phyloP scores from a whole-genome alignment of 2,113 vertebrate genomes.

The Delphinus delphis region DNA sequence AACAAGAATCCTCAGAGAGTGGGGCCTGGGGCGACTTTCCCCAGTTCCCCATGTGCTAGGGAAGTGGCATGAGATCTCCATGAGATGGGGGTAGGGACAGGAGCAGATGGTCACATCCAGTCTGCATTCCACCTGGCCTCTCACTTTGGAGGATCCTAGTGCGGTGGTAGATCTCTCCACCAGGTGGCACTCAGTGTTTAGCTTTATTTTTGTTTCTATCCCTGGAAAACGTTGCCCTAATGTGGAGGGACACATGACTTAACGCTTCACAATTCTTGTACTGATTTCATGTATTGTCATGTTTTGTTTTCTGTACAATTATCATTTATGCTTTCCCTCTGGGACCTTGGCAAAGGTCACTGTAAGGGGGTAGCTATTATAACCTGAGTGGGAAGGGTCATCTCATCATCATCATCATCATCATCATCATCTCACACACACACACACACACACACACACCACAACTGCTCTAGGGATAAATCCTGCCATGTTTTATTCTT shows the following conservation, averaged over 20 bases:
- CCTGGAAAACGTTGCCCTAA: not conserved
- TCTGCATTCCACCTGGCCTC: not conserved
- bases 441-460: rapidly evolving
- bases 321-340: not conserved
- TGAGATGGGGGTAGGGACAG: not conserved
- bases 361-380: not conserved
- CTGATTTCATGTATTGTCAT: not conserved
- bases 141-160: rapidly evolving
- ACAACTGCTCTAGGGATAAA: not conserved
- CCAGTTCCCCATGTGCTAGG: not conserved
- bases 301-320: not conserved
- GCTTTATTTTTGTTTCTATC: conserved; percentile 35
- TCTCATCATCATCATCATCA: not conserved
- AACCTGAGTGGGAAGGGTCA: not conserved
- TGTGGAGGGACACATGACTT: not conserved
- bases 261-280: not conserved
- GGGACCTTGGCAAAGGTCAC: not conserved
- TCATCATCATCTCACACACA: not conserved
- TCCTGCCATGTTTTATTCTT: not conserved
- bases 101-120: not conserved
- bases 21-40: not conserved
- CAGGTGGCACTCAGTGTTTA: conserved; percentile 66
- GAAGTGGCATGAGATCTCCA: not conserved
- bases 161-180: conserved; percentile 42
- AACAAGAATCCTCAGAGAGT: not conserved